These are phyloP conservation scores for Phalacrocorax brasilianus DNA, from an alignment of 2,113 vertebrate genomes.

Conservation along the genomic window DNA sequence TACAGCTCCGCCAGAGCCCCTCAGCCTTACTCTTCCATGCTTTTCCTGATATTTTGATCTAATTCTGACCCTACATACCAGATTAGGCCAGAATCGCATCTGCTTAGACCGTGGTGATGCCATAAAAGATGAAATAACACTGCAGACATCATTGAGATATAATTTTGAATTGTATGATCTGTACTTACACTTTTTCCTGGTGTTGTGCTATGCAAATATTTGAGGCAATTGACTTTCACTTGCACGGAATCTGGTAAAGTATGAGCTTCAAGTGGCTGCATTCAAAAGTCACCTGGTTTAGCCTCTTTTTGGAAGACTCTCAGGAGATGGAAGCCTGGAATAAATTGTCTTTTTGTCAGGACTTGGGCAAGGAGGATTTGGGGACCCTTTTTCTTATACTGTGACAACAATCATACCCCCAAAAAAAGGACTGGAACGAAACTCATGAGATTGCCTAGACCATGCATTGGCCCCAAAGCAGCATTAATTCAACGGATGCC, in stretches of 20 bases:
- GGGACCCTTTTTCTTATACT: not conserved
- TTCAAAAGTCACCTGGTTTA: not conserved
- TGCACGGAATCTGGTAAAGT: accelerated
- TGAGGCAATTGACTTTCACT: not conserved
- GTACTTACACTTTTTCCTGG: not conserved
- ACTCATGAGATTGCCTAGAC: not conserved
- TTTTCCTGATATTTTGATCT: accelerated
- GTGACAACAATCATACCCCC: not conserved
- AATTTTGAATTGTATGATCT: not conserved
- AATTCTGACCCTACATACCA: not conserved
- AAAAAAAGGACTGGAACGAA: not conserved
- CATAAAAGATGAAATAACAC: not conserved
- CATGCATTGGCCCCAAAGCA: not conserved
- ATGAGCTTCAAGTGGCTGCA: not conserved
- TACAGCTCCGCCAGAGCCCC: not conserved
- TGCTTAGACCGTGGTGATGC: not conserved
- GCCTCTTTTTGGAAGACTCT: not conserved
- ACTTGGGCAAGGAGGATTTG: not conserved
- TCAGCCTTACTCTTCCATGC: not conserved
- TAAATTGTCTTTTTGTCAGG: not conserved
- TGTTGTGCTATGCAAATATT: not conserved
- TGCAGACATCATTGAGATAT: not conserved
- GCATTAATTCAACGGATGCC: not conserved
- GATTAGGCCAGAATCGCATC: not conserved
- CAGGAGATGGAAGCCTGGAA: not conserved